phyloP scores from a whole-genome alignment of 2,113 vertebrate species.

The Gorsachius goisagi region DNA sequence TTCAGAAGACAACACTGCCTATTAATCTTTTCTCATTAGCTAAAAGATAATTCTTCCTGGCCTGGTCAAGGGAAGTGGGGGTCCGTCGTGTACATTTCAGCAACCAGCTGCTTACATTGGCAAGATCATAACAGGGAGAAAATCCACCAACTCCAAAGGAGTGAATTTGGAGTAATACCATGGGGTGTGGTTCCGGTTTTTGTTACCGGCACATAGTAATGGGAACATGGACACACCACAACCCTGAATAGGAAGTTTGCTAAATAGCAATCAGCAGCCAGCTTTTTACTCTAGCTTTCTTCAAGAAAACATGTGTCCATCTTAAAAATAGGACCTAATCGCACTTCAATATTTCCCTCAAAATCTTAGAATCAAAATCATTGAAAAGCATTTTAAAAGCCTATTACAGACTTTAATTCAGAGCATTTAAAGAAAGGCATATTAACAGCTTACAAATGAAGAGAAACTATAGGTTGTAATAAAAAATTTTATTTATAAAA shows the following conservation, averaged over 20 bases:
- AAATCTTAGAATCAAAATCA: neutral
- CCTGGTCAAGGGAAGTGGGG: neutral
- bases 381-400: neutral
- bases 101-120: neutral
- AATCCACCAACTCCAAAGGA: neutral
- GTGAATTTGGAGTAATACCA: slow-evolving; percentile 4
- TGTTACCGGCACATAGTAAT: neutral
- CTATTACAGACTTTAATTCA: neutral
- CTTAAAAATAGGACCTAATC: neutral
- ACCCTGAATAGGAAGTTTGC: neutral
- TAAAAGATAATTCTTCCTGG: neutral
- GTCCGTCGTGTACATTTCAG: neutral
- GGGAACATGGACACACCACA: neutral
- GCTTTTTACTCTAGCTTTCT: neutral
- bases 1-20: neutral
- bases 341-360: neutral
- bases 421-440: neutral
- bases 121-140: neutral
- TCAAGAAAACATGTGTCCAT: neutral
- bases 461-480: neutral
- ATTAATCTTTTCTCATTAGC: neutral
- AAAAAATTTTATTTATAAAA: neutral
- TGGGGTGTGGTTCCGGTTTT: slow-evolving; percentile 14
- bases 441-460: neutral
- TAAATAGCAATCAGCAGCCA: neutral